These are phyloP conservation scores for Melipona bicolor DNA, from an alignment of 2,888 invertebrate genomes.

Conservation along the genomic window DNA sequence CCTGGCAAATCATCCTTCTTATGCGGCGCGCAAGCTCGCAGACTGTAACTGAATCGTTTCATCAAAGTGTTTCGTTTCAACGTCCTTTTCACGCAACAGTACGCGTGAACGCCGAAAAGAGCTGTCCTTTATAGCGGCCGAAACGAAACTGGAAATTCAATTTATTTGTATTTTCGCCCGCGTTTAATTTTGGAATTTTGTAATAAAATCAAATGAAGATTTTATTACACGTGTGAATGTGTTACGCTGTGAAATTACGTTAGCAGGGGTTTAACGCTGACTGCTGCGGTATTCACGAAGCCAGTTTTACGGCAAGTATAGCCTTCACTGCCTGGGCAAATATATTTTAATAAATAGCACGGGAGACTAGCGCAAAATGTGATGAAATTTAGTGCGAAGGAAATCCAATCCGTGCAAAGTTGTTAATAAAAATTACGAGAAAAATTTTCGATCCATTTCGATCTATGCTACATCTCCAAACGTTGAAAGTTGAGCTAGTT, in stretches of 20 bases:
- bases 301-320: neutral
- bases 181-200: no score
- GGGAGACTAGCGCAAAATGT: neutral
- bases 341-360: neutral
- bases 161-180: no score
- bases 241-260: no score
- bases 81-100: no score
- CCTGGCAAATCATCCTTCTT: neutral
- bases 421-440: neutral
- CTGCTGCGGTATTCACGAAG: neutral
- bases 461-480: no score
- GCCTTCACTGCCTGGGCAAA: neutral
- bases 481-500: no score
- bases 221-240: neutral
- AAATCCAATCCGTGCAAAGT: neutral
- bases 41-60: neutral
- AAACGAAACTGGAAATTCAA: no score
- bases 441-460: no score
- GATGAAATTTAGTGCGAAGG: no score
- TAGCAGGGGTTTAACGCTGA: neutral
- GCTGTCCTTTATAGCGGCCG: no score
- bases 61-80: neutral
- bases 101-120: no score
- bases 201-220: neutral
- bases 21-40: neutral